These are phyloP conservation scores for Caiman crocodilus DNA, from an alignment of 2,797 vertebrate genomes.

Conservation along the genomic window DNA sequence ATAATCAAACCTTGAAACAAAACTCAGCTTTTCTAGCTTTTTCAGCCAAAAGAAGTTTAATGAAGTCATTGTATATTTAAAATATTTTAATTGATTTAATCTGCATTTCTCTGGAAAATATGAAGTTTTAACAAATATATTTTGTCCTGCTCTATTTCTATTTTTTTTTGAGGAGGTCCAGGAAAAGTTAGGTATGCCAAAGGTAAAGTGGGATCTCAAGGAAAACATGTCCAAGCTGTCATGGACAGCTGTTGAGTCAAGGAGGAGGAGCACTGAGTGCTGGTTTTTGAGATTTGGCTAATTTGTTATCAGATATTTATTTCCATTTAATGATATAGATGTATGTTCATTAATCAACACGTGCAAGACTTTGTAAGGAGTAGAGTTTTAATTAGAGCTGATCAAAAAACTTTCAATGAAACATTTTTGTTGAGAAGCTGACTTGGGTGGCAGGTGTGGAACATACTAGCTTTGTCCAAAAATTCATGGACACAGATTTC, in stretches of 20 bases:
- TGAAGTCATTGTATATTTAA: not conserved
- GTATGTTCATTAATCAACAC: not conserved
- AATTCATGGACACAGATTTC: no score
- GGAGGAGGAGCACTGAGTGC: not conserved
- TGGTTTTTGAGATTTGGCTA: not conserved
- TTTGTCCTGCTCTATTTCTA: not conserved
- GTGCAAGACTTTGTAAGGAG: not conserved
- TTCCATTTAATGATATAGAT: not conserved
- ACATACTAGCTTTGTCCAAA: no score
- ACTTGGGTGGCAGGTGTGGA: no score
- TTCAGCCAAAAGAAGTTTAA: not conserved
- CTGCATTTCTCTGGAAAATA: not conserved
- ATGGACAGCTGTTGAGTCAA: not conserved
- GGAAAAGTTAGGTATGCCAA: not conserved
- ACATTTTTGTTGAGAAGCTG: not conserved
- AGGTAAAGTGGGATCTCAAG: not conserved
- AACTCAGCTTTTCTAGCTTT: no score
- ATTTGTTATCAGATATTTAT: not conserved
- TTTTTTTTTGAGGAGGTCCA: no score
- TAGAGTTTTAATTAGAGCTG: not conserved
- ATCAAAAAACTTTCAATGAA: rapidly evolving
- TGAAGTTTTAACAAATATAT: not conserved
- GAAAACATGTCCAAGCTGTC: not conserved
- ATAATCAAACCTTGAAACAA: not conserved
- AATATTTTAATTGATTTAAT: not conserved